These are phyloP conservation scores for Oryzaephilus surinamensis DNA, from an alignment of 1,140 invertebrate genomes.

Conservation along the genomic window DNA sequence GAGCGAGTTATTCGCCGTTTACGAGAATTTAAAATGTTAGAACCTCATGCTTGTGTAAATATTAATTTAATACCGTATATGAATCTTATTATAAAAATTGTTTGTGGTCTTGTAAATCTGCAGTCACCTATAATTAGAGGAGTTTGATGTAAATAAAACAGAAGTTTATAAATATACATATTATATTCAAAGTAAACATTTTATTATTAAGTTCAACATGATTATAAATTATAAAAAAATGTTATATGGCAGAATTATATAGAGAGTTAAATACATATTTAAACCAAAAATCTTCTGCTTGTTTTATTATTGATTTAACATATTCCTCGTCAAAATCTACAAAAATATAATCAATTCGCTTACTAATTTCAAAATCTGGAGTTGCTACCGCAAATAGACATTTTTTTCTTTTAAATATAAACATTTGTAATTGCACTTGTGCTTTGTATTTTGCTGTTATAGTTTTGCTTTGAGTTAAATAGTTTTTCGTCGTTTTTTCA, in stretches of 20 bases:
- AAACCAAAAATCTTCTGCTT: slow-evolving; percentile 11
- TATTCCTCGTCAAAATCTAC: slow-evolving; percentile 12
- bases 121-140: slow-evolving; percentile 15
- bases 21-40: slow-evolving; percentile 19
- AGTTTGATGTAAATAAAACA: background rate
- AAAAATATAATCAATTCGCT: slow-evolving; percentile 8
- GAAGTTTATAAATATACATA: background rate
- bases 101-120: slow-evolving; percentile 19
- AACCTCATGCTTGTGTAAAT: slow-evolving; percentile 25
- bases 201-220: background rate
- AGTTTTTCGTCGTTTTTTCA: slow-evolving; percentile 34
- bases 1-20: slow-evolving; percentile 17
- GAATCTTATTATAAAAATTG: slow-evolving; percentile 12
- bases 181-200: background rate
- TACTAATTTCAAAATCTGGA: slow-evolving; percentile 18
- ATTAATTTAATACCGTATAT: slow-evolving; percentile 14
- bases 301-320: slow-evolving; percentile 4
- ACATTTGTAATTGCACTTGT: slow-evolving; percentile 43
- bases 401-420: slow-evolving; percentile 26
- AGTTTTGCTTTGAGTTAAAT: slow-evolving; percentile 9
- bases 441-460: slow-evolving; percentile 37
- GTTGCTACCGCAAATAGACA: slow-evolving; percentile 18
- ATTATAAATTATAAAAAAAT: background rate
- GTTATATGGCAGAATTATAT: slow-evolving; percentile 9
- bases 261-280: slow-evolving; percentile 15